Evolutionary conservation across 2,888 invertebrate species (phyloP), one percentile per base, ranked within the genome.

Genomic region (Ennomos erosarius): DNA sequence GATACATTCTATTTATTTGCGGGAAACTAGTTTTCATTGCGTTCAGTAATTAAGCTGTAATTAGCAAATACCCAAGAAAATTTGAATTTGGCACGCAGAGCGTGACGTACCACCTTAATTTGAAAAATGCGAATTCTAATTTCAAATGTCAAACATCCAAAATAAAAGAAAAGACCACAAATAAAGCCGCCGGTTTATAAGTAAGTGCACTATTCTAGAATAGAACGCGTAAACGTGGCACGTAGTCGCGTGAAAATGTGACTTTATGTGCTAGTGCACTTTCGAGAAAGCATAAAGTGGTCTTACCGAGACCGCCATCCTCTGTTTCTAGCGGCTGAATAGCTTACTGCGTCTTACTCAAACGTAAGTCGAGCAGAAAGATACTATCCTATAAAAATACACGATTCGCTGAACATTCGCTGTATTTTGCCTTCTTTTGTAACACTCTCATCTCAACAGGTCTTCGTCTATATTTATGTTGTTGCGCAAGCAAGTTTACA

Each of bases 191-290:
- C 37, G 33, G 42, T 38, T 10, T 38, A 50, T 59, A 51, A 55
- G 44, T 56, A 46, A 62, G 54, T 60, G 55, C 53, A 62, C 59
- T 47, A 61, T 61, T 55, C 58, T 64, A 40, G 39, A 46, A 6
- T 26, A 26, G 35, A 36, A 43, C 38, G 50, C 63, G 50, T 63
- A 63, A 58, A 62, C 59, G 56, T 68, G 51, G 58, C 62, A 67
- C 67, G 66, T 69, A 68, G 63, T 59, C 62, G 69, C 69, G 73
- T 66, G 69, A 74, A 79, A 79, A 75, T 75, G 74, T 77, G 75
- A 76, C 72, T 83, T 81, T 80, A 84, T 80, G 79, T 75, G 69
- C 60, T 69, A 79, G 76, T 82, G 84, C 84, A 84, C 84, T 84
- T 79, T 71, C 70, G 67, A 73, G 75, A 64, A 73, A 68, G 71